Evolutionary conservation across 1,140 invertebrate genomes (phyloP), one percentile per base, ranked within the genome.

Genomic region (Pogonognathellus flavescens): DNA sequence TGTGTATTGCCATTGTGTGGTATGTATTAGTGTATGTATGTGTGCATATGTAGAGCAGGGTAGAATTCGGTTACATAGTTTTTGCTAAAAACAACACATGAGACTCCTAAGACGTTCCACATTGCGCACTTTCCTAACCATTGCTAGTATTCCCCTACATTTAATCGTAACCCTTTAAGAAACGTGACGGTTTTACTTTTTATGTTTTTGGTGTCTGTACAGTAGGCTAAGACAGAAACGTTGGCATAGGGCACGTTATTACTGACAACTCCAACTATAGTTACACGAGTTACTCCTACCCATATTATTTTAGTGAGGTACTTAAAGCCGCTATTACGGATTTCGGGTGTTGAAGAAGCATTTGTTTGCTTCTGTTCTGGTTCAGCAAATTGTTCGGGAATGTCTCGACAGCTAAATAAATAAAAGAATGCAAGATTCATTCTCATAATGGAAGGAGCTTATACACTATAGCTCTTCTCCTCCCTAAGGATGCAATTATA

Each of bases 111-210:
- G 70, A 41, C 25, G 25, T 18, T 76, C 70, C 70, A 76, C 70
- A 76, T 76, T 76, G 70, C 70, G 70, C 70, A 76, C 70, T 76
- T 76, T 76, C 70, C 18, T 41, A 41, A 41, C 31, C 31, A 41
- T 41, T 41, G 2, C 31, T 41, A 1, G 1, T 57, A 57, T 14
- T 57, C 53, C n/a, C 53, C 11, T n/a, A 57, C n/a, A 14, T 57
- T 14, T n/a, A 57, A 13, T 14, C 53, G 11, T n/a, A 57, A 57
- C 11, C 11, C 53, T 14, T 57, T 57, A 14, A 57, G 11, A 57
- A 57, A 57, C n/a, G 53, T 13, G 31, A 41, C 31, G 31, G 31
- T 41, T 41, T 41, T 41, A 41, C 62, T 20, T 20, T 60, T 60
- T 60, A 20, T n/a, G 20, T 55, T 60, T 8, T 60, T 8, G 25